These are phyloP conservation scores for Limnephilus rhombicus DNA, from an alignment of 2,888 invertebrate genomes.

Conservation along the genomic window DNA sequence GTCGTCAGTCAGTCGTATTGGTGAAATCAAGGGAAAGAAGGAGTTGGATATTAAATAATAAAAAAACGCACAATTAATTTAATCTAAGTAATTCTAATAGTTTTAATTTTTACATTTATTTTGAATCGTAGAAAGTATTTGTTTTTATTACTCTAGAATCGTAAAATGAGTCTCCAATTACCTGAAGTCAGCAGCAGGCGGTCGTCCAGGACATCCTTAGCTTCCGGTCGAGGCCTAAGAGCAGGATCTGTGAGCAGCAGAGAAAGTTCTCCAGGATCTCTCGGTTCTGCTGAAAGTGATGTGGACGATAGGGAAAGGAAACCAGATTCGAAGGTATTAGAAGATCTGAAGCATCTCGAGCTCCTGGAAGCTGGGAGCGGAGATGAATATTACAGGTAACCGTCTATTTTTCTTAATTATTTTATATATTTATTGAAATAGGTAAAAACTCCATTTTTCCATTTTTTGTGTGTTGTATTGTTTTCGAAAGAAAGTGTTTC, in stretches of 20 bases:
- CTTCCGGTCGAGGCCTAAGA: constrained; percentile 2
- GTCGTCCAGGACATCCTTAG: constrained; percentile 46
- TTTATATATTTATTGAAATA: too few species aligned
- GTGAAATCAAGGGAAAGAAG: background rate
- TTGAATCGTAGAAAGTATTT: background rate
- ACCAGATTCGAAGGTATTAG: background rate
- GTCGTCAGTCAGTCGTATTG: too few species aligned
- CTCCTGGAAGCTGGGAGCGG: background rate
- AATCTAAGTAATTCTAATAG: too few species aligned
- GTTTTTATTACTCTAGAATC: background rate
- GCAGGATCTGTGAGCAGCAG: background rate
- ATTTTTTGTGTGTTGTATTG: too few species aligned
- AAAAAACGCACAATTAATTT: too few species aligned
- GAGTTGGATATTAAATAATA: background rate
- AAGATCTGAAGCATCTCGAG: background rate
- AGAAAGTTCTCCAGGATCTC: constrained; percentile 6
- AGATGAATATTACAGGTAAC: background rate
- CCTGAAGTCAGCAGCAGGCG: constrained; percentile 32
- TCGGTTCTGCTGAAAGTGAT: background rate
- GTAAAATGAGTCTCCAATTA: constrained; percentile 13
- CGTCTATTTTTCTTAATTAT: background rate
- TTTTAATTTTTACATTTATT: too few species aligned
- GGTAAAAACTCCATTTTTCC: too few species aligned
- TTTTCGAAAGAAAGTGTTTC: too few species aligned
- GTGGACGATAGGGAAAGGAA: background rate